Conservation (phyloP, 2,888 invertebrate species). For the Heptascelio sp. region DNA sequence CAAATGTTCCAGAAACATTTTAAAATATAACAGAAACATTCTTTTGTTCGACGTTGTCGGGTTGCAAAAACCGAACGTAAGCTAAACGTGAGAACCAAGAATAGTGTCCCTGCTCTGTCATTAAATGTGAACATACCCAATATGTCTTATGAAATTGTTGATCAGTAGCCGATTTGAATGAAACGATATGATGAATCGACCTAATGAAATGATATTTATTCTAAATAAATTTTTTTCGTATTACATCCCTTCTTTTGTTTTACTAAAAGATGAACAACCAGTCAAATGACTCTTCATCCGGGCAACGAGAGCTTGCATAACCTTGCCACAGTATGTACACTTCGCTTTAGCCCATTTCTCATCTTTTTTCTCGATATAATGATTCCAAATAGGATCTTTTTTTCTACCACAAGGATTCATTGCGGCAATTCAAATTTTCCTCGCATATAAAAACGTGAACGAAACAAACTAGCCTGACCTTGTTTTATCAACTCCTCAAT, state of each 20-base stretch:
- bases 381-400: slow-evolving; percentile 30
- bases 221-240: slow-evolving; percentile 8
- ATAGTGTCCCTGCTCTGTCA: too few species aligned
- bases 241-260: background rate
- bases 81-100: too few species aligned
- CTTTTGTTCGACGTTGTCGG: too few species aligned
- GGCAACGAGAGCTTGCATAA: slow-evolving; percentile 37
- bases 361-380: slow-evolving; percentile 21
- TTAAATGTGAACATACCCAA: too few species aligned
- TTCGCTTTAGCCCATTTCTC: slow-evolving; percentile 25
- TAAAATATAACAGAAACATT: too few species aligned
- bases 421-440: background rate
- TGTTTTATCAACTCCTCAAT: background rate
- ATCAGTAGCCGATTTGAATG: background rate
- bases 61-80: too few species aligned
- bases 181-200: background rate
- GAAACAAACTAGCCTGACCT: slow-evolving; percentile 9
- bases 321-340: slow-evolving; percentile 24
- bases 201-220: background rate
- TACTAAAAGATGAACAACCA: slow-evolving; percentile 1
- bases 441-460: background rate
- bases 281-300: slow-evolving; percentile 19
- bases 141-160: slow-evolving; percentile 1
- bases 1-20: background rate
- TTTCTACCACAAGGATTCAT: slow-evolving; percentile 25